phyloP scores from a whole-genome alignment of 2,888 invertebrate genomes.

The Exocentrus adspersus region DNA sequence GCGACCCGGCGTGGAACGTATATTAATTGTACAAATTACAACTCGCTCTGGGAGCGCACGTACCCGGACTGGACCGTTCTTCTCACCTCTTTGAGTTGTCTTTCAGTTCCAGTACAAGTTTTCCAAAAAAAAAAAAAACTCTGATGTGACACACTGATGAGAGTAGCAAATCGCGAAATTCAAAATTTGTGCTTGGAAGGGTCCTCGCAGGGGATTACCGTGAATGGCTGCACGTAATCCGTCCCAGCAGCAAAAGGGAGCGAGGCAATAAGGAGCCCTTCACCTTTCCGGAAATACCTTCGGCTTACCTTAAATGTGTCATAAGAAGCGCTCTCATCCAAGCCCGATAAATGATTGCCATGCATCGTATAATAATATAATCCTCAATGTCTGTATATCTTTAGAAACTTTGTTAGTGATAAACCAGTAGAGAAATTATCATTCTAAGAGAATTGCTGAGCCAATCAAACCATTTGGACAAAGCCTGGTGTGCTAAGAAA shows the following conservation, averaged over 20 bases:
- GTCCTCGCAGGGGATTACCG: conserved; percentile 66
- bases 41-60: conserved; percentile 42
- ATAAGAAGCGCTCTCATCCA: conserved; percentile 52
- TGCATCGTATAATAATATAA: conserved; percentile 47
- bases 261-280: conserved; percentile 63
- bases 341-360: conserved; percentile 61
- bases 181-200: conserved; percentile 55
- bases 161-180: conserved; percentile 49
- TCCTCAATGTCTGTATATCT: conserved; percentile 45
- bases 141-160: conserved; percentile 48
- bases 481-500: conserved; percentile 52
- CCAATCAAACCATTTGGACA: conserved; percentile 64
- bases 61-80: conserved; percentile 32
- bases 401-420: conserved; percentile 46
- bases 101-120: conserved; percentile 16
- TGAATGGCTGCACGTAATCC: conserved; percentile 75
- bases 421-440: conserved; percentile 47
- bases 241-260: conserved; percentile 58
- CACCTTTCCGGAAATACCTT: conserved; percentile 33
- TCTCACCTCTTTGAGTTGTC: conserved; percentile 10
- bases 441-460: conserved; percentile 65
- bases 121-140: conserved; percentile 14
- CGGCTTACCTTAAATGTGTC: conserved; percentile 29
- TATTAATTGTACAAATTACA: conserved; percentile 40
- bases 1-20: conserved; percentile 5